phyloP scores from a whole-genome alignment of 2,888 invertebrate genomes.

The Synanthedon andrenaeformis region DNA sequence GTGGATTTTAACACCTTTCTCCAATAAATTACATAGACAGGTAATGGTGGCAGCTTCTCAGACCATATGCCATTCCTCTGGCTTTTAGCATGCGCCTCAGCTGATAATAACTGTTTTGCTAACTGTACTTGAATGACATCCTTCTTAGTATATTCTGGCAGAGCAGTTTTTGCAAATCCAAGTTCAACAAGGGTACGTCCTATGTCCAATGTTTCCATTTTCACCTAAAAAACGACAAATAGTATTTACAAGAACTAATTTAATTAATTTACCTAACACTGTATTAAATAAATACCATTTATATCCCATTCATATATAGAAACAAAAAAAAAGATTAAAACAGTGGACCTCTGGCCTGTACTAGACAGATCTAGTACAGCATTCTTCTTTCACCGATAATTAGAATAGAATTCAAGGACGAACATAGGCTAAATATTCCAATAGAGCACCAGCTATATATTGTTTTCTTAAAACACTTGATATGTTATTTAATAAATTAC shows the following conservation, averaged over 20 bases:
- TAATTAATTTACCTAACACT: too few species aligned
- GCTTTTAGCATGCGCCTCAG: conserved; percentile 48
- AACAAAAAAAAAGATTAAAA: too few species aligned
- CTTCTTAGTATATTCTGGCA: conserved; percentile 38
- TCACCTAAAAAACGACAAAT: not conserved
- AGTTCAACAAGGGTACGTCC: conserved; percentile 59
- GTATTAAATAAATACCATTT: too few species aligned
- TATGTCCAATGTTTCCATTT: conserved; percentile 46
- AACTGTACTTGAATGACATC: conserved; percentile 49
- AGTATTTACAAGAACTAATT: conserved; percentile 15
- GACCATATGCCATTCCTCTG: conserved; percentile 59
- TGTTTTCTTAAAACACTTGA: too few species aligned
- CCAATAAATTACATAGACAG: conserved; percentile 45
- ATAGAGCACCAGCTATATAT: too few species aligned
- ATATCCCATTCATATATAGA: too few species aligned
- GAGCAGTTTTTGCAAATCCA: conserved; percentile 53
- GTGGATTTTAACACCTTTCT: conserved; percentile 38
- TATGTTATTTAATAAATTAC: not conserved
- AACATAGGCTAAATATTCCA: too few species aligned
- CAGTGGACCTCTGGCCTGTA: too few species aligned
- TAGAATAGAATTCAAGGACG: too few species aligned
- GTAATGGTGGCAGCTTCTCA: conserved; percentile 50
- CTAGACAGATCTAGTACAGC: too few species aligned
- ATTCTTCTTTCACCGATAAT: too few species aligned
- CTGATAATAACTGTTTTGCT: conserved; percentile 43